phyloP scores from a whole-genome alignment of 2,797 vertebrate genomes.

The Acipenser oxyrinchus region DNA sequence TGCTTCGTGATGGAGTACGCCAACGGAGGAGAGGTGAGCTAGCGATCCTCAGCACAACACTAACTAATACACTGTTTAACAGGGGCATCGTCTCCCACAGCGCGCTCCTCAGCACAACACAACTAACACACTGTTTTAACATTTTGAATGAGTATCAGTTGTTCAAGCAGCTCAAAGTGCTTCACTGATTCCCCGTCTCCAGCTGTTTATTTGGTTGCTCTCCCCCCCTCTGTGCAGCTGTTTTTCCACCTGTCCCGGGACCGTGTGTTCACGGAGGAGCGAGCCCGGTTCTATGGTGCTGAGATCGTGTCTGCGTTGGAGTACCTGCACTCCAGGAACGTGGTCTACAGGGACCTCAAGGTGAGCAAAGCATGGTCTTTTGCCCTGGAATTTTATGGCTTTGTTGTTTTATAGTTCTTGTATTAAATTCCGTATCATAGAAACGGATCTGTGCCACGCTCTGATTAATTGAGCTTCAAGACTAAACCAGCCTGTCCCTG shows the following conservation, averaged over 20 bases:
- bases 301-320: conserved; percentile 91
- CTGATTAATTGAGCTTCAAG: not conserved
- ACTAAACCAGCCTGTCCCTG: not conserved
- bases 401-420: not conserved
- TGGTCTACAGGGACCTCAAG: conserved; percentile 93
- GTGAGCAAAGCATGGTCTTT: conserved; percentile 38
- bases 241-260: conserved; percentile 92
- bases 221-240: conserved; percentile 41
- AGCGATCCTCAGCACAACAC: not conserved
- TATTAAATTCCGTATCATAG: not conserved
- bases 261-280: conserved; percentile 84
- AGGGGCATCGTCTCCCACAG: no score
- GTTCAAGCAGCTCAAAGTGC: no score
- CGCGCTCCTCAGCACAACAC: no score
- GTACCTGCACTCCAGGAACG: conserved; percentile 85
- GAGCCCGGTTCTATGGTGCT: conserved; percentile 86
- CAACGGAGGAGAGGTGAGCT: conserved; percentile 86
- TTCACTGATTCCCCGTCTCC: no score
- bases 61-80: not conserved
- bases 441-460: not conserved
- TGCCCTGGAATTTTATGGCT: not conserved
- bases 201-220: not conserved
- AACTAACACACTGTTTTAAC: no score
- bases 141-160: no score
- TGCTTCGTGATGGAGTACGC: conserved; percentile 97